Evolutionary conservation across 2,113 vertebrate species (phyloP).

Genomic region (Oreochromis tanganicae): DNA sequence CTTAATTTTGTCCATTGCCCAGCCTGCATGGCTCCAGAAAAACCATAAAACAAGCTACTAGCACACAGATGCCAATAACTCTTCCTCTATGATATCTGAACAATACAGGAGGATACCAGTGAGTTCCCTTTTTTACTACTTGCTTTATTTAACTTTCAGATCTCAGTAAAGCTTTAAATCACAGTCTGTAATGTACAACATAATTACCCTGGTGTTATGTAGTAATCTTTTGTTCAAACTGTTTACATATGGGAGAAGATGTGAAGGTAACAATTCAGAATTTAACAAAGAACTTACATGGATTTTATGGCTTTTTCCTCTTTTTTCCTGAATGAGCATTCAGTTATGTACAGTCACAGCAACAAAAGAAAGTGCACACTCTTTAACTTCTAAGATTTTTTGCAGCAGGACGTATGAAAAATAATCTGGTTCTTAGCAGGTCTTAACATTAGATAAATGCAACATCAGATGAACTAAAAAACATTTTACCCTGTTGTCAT

Average conservation of each 20-base stretch:
- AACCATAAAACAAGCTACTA: not conserved
- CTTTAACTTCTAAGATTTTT: not conserved
- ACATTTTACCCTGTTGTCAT: not conserved
- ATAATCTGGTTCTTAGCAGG: not conserved
- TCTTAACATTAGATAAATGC: not conserved
- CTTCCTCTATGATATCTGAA: not conserved
- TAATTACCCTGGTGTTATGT: not conserved
- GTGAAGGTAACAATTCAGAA: not conserved
- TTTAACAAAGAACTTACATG: not conserved
- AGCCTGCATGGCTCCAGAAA: constrained; percentile 7
- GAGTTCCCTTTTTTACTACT: not conserved
- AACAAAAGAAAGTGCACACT: not conserved
- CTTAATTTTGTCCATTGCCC: constrained; percentile 55
- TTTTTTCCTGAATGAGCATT: not conserved
- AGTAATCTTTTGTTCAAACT: not conserved
- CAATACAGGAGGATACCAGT: not conserved
- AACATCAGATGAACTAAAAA: not conserved
- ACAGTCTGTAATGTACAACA: not conserved
- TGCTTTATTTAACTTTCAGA: not conserved
- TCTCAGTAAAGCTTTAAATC: not conserved
- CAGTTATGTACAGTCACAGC: not conserved
- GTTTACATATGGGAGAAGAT: not conserved
- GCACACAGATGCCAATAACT: not conserved
- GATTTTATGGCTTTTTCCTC: not conserved
- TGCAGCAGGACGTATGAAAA: not conserved